phyloP scores from a whole-genome alignment of 1,140 invertebrate species.

The Listronotus bonariensis region DNA sequence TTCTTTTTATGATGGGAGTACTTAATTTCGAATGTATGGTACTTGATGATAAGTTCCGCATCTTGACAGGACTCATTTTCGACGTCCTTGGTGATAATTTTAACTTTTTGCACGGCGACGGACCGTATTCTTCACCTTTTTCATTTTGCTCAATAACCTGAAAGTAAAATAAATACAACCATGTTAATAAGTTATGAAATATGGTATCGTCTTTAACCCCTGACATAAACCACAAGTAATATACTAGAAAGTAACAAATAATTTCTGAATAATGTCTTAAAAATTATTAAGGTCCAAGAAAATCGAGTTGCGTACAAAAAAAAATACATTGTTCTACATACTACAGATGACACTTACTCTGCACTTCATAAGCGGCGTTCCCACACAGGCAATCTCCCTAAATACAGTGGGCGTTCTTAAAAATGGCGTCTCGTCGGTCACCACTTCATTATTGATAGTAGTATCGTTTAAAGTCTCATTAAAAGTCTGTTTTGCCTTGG shows the following conservation, averaged over 20 bases:
- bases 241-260: too few species aligned
- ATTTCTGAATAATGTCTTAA: too few species aligned
- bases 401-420: constrained; percentile 43
- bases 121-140: constrained; percentile 17
- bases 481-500: constrained; percentile 49
- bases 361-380: constrained; percentile 13
- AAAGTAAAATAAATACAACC: constrained; percentile 6
- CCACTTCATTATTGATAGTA: constrained; percentile 11
- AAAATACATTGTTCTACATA: too few species aligned
- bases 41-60: background rate
- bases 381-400: background rate
- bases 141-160: constrained; percentile 24
- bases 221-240: too few species aligned
- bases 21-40: constrained; percentile 28
- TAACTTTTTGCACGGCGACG: constrained; percentile 40
- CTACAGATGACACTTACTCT: background rate
- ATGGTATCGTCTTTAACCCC: too few species aligned
- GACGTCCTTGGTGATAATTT: constrained; percentile 35
- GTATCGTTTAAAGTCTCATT: constrained; percentile 26
- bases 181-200: too few species aligned
- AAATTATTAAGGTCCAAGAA: too few species aligned
- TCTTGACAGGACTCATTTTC: constrained; percentile 12
- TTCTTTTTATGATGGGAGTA: constrained; percentile 48
- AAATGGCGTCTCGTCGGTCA: constrained; percentile 51
- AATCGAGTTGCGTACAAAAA: too few species aligned